A percentile compares a stretch with the other conserved stretches of the same genome.
phyloP scores from a whole-genome alignment of 2,113 vertebrate genomes.

The Patagioenas fasciata region DNA sequence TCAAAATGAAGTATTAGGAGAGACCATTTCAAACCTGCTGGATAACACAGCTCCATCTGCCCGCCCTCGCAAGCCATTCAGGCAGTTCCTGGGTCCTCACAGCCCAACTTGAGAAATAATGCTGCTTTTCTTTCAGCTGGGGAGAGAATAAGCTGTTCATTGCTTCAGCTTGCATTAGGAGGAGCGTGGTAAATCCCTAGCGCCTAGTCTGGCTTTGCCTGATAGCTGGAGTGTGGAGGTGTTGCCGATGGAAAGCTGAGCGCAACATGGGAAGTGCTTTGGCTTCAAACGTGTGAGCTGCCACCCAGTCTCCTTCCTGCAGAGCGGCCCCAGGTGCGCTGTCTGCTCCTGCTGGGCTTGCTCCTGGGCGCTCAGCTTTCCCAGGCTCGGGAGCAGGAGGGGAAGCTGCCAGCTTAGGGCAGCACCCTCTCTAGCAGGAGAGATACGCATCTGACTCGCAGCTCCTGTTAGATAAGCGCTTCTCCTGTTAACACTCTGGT shows the following conservation, averaged over 20 bases:
- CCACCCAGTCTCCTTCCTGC: neutral
- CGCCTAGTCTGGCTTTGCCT: neutral
- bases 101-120: neutral
- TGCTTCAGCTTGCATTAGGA: neutral
- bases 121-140: neutral
- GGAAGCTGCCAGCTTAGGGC: neutral
- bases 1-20: neutral
- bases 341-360: neutral
- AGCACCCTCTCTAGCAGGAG: neutral
- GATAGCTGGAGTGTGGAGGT: neutral
- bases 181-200: neutral
- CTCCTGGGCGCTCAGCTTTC: neutral
- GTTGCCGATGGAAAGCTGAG: neutral
- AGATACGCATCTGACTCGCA: fast-evolving
- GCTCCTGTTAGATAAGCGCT: neutral
- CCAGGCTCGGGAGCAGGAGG: neutral
- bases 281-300: neutral
- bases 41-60: neutral
- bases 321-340: neutral
- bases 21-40: neutral
- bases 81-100: fast-evolving
- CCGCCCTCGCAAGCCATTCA: neutral
- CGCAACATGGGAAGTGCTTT: neutral
- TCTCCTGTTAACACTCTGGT: neutral
- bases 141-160: neutral